A percentile compares a stretch with the other conserved stretches of the same genome.
phyloP scores from a whole-genome alignment of 2,888 invertebrate species.

The Globia sparganii region DNA sequence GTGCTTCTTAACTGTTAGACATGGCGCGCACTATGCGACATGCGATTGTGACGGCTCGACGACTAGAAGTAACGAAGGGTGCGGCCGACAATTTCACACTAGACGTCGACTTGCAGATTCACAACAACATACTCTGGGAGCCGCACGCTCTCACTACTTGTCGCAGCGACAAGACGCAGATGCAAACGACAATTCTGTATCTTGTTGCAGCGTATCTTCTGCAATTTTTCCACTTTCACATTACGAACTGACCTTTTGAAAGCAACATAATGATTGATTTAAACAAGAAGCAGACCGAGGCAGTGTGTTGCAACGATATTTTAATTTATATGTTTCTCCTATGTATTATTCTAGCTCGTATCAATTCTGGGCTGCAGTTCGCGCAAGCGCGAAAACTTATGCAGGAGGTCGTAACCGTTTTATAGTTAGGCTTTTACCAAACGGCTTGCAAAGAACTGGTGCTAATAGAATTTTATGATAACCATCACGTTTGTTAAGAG shows the following conservation, averaged over 20 bases:
- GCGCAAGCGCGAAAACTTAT: conserved; percentile 21
- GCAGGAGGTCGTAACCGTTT: conserved; percentile 33
- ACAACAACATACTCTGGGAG: background rate
- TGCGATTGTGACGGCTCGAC: background rate
- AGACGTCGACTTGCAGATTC: background rate
- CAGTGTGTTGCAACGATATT: background rate
- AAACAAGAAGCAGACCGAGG: background rate
- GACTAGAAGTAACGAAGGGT: background rate
- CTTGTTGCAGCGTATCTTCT: background rate
- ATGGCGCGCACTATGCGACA: background rate
- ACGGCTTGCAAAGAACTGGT: conserved; percentile 11
- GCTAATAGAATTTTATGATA: background rate
- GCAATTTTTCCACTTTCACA: background rate
- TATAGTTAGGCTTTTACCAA: conserved; percentile 34
- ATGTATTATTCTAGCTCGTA: conserved; percentile 8
- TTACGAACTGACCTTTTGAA: too few relatives aligned
- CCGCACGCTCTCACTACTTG: background rate
- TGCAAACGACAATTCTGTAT: background rate
- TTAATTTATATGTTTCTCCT: background rate
- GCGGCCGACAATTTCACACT: background rate
- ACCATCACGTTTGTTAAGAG: background rate
- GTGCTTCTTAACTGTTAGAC: background rate
- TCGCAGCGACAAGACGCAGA: background rate
- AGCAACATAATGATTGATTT: background rate
- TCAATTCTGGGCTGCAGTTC: conserved; percentile 36